A percentile compares a stretch with the other conserved stretches of the same genome.
These are phyloP conservation scores for Colostygia pectinataria DNA, from an alignment of 2,888 invertebrate genomes.

Conservation along the genomic window DNA sequence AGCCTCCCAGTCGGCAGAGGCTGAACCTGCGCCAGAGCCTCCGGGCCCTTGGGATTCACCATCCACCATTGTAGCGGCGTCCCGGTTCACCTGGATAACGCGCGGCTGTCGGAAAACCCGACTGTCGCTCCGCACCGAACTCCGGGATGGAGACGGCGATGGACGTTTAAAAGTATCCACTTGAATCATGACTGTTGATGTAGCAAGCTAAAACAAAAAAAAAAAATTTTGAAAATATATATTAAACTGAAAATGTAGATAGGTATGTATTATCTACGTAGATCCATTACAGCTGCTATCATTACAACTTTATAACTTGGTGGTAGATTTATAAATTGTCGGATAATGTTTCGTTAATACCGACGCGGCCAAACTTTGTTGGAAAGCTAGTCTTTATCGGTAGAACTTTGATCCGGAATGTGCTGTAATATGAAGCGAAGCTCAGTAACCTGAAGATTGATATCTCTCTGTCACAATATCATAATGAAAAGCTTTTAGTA, in stretches of 20 bases:
- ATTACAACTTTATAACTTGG: not conserved
- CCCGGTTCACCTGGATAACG: slow-evolving; percentile 77
- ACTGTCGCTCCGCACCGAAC: slow-evolving; percentile 74
- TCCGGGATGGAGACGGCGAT: slow-evolving; percentile 77
- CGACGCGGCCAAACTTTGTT: slow-evolving; percentile 30
- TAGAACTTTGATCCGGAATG: slow-evolving; percentile 34
- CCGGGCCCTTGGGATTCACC: slow-evolving; percentile 49
- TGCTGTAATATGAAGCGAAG: slow-evolving; percentile 30
- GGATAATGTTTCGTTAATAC: slow-evolving; percentile 29
- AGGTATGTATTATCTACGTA: no score
- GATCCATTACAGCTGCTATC: not conserved
- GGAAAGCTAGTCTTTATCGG: slow-evolving; percentile 32
- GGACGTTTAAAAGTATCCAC: slow-evolving; percentile 71
- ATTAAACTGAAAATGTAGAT: not conserved
- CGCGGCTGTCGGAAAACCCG: slow-evolving; percentile 73
- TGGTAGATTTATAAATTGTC: slow-evolving; percentile 15
- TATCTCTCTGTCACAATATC: slow-evolving; percentile 27
- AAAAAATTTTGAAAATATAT: not conserved
- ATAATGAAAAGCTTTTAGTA: slow-evolving; percentile 29
- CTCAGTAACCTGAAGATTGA: slow-evolving; percentile 38
- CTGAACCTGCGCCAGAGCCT: slow-evolving; percentile 32
- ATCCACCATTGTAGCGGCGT: slow-evolving; percentile 79
- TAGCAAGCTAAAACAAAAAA: slow-evolving; percentile 20
- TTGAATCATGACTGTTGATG: slow-evolving; percentile 64
- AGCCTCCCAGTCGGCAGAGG: slow-evolving; percentile 56